Conservation (phyloP, 2,888 invertebrate genomes). For the Athalia cordata region DNA sequence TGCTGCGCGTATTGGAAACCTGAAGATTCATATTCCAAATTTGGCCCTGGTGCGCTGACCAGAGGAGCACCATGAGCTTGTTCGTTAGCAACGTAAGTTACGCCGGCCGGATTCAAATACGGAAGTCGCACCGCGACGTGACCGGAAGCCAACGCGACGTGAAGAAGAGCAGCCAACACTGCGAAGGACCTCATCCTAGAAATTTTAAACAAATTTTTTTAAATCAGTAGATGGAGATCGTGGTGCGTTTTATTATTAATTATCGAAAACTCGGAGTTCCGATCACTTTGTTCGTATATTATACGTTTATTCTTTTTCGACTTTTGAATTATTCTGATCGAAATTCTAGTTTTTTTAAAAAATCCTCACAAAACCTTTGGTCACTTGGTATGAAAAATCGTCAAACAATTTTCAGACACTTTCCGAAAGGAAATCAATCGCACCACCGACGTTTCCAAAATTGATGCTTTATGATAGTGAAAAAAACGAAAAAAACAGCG, state of each 20-base stretch:
- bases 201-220: constrained; percentile 36
- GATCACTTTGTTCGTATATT: no score
- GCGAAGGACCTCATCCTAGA: constrained; percentile 67
- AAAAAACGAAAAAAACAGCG: no score
- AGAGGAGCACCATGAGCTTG: constrained; percentile 61
- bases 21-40: constrained; percentile 35
- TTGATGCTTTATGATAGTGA: no score
- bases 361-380: no score
- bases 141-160: constrained; percentile 60
- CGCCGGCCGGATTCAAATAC: constrained; percentile 76
- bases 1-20: constrained; percentile 42
- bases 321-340: neutral
- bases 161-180: constrained; percentile 65
- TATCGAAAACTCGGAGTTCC: no score
- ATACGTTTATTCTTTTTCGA: no score
- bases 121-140: constrained; percentile 71
- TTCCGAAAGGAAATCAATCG: no score
- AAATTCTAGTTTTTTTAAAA: neutral
- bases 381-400: no score
- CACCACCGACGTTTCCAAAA: neutral
- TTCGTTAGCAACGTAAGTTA: constrained; percentile 73
- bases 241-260: no score
- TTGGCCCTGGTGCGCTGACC: constrained; percentile 53
- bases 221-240: no score
- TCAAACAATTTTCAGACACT: no score